A percentile compares a stretch with the other conserved stretches of the same genome.
phyloP scores from a whole-genome alignment of 2,888 invertebrate genomes.

The Seira musarum region DNA sequence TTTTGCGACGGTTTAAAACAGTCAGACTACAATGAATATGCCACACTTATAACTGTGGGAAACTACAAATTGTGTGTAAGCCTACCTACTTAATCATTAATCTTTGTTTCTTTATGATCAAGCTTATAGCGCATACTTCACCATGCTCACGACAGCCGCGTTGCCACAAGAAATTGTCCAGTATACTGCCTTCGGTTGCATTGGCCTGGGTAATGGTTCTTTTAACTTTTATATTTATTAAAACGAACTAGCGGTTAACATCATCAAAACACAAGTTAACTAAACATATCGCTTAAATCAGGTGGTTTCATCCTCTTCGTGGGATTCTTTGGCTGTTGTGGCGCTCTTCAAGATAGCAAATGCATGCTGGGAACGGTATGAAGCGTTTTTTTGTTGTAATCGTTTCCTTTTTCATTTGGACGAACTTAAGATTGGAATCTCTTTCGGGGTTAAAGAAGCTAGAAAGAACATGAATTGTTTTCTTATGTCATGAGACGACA shows the following conservation, averaged over 20 bases:
- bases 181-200: slow-evolving; percentile 74
- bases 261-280: too few species aligned
- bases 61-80: too few species aligned
- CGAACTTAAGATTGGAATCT: neutral
- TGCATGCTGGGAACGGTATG: slow-evolving; percentile 74
- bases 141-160: slow-evolving; percentile 73
- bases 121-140: slow-evolving; percentile 74
- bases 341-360: slow-evolving; percentile 75
- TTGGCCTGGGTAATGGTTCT: slow-evolving; percentile 72
- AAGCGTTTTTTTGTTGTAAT: neutral
- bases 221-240: too few species aligned
- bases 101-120: too few species aligned
- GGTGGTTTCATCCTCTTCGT: slow-evolving; percentile 75
- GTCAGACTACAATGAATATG: too few species aligned
- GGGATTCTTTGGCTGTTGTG: slow-evolving; percentile 77
- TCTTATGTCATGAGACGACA: too few species aligned
- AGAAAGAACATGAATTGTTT: neutral
- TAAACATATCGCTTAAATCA: too few species aligned
- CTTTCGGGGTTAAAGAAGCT: too few species aligned
- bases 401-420: neutral
- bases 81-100: too few species aligned
- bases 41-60: too few species aligned
- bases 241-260: too few species aligned
- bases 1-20: too few species aligned
- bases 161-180: slow-evolving; percentile 73